These are phyloP conservation scores for Agonopterix subpropinquella DNA, from an alignment of 2,888 invertebrate species.

Conservation along the genomic window DNA sequence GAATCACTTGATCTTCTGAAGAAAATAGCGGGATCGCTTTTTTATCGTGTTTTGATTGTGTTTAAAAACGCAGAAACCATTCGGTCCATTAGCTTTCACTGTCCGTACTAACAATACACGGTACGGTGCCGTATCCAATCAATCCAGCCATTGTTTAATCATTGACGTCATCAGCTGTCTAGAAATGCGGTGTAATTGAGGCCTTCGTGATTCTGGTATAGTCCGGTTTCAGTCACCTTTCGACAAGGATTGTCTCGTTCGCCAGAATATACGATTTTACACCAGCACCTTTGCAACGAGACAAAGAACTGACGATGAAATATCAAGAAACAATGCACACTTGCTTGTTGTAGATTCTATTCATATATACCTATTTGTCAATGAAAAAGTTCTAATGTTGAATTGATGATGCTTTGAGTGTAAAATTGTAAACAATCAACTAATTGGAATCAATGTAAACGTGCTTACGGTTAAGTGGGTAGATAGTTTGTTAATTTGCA, in stretches of 20 bases:
- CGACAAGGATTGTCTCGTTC: conserved; percentile 5
- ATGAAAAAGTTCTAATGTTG: too few species aligned
- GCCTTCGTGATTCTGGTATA: conserved; percentile 23
- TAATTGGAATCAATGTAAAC: conserved; percentile 42
- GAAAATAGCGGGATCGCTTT: conserved; percentile 1
- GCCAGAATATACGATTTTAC: too few species aligned
- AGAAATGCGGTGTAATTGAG: conserved; percentile 15
- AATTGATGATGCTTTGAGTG: neutral
- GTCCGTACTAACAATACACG: conserved; percentile 25
- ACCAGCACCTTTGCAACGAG: too few species aligned
- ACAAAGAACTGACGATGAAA: too few species aligned
- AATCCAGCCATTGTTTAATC: conserved; percentile 46
- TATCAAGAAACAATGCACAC: too few species aligned
- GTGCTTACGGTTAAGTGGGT: conserved; percentile 30
- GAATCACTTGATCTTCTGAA: conserved; percentile 2
- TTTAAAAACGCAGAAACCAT: conserved; percentile 15
- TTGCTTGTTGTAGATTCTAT: too few species aligned
- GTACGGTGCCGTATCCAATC: conserved; percentile 34
- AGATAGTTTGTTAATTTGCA: conserved; percentile 34
- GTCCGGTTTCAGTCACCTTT: conserved; percentile 30
- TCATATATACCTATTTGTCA: too few species aligned
- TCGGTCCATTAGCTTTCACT: conserved; percentile 37
- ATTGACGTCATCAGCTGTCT: conserved; percentile 37
- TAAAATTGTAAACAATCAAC: conserved; percentile 18
- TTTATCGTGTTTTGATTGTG: too few species aligned